Conservation (phyloP, 2,888 invertebrate genomes). For the Leptopilina myrica region DNA sequence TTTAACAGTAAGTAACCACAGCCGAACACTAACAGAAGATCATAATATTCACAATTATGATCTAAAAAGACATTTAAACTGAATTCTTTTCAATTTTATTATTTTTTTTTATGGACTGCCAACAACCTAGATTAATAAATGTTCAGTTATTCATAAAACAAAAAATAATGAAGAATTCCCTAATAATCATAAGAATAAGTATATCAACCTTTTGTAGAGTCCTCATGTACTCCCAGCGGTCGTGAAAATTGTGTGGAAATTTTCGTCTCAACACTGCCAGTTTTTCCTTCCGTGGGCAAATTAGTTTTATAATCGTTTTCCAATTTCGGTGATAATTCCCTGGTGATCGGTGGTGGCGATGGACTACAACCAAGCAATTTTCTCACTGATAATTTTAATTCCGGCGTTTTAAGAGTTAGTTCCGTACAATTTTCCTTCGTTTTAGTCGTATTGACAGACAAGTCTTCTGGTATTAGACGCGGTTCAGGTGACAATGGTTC, state of each 20-base stretch:
- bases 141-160: too few relatives aligned
- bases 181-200: too few relatives aligned
- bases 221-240: slow-evolving; percentile 53
- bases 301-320: slow-evolving; percentile 34
- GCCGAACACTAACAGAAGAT: too few relatives aligned
- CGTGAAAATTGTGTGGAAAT: slow-evolving; percentile 54
- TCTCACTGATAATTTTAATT: slow-evolving; percentile 70
- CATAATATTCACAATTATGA: too few relatives aligned
- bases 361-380: slow-evolving; percentile 71
- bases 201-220: slow-evolving; percentile 54
- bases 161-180: background rate
- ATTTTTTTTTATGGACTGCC: too few relatives aligned
- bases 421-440: slow-evolving; percentile 48
- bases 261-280: slow-evolving; percentile 50
- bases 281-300: slow-evolving; percentile 12
- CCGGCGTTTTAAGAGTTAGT: slow-evolving; percentile 65
- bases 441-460: slow-evolving; percentile 65
- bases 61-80: too few relatives aligned
- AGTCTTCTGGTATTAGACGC: slow-evolving; percentile 70
- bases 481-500: slow-evolving; percentile 67
- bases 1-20: too few relatives aligned
- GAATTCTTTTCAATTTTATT: too few relatives aligned
- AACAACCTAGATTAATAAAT: too few relatives aligned
- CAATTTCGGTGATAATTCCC: slow-evolving; percentile 60
- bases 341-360: slow-evolving; percentile 66